Percentiles rank a stretch among this genome's conserved stretches.
Evolutionary conservation across 1,140 invertebrate species (phyloP).

Genomic region (Parapsyche elsis): DNA sequence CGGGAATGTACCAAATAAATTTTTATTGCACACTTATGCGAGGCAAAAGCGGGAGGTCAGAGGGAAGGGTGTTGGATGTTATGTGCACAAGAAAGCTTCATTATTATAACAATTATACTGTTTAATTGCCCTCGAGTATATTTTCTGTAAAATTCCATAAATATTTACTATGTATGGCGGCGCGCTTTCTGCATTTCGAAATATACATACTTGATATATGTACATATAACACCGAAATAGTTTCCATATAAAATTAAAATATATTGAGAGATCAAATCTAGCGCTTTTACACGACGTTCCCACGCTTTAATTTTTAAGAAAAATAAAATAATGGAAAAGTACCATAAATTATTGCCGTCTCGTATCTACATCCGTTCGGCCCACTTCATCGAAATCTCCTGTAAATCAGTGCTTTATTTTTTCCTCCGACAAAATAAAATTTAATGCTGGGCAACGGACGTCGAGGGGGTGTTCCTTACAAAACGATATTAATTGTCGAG

Average conservation of each 20-base stretch:
- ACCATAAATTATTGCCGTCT: background rate
- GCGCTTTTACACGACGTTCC: background rate
- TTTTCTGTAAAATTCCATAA: slow-evolving; percentile 22
- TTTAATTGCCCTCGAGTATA: slow-evolving; percentile 17
- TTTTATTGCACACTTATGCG: slow-evolving; percentile 26
- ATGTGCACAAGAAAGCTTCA: slow-evolving; percentile 22
- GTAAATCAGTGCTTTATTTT: background rate
- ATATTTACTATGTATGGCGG: background rate
- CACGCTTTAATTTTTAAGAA: background rate
- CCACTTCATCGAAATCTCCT: background rate
- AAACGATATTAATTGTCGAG: slow-evolving; percentile 20
- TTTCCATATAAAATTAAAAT: background rate
- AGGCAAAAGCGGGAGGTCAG: background rate
- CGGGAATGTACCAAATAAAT: slow-evolving; percentile 27
- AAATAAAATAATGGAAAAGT: slow-evolving; percentile 3
- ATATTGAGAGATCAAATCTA: slow-evolving; percentile 4
- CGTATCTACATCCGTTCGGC: background rate
- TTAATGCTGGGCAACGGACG: too few relatives aligned
- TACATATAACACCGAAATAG: background rate
- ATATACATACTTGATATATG: background rate
- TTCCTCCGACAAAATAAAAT: too few relatives aligned
- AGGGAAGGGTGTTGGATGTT: background rate
- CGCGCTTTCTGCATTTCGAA: background rate
- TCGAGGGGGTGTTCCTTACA: background rate
- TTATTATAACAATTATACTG: slow-evolving; percentile 32